These are phyloP conservation scores for Panulirus ornatus DNA, from an alignment of 1,140 invertebrate genomes.

Conservation along the genomic window DNA sequence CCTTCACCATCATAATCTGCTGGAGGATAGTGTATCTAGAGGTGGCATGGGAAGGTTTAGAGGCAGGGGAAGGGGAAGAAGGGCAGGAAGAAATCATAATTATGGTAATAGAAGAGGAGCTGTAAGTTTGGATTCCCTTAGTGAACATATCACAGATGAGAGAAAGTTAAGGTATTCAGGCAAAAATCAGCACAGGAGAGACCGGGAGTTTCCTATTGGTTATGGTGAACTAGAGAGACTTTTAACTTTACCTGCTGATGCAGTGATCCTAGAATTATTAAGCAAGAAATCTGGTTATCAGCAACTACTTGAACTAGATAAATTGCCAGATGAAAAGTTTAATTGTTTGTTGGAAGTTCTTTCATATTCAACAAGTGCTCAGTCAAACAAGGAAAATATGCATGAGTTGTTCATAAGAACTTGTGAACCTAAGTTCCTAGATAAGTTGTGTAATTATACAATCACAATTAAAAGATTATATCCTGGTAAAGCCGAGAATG, in stretches of 20 bases:
- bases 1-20: too few species aligned
- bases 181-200: neutral
- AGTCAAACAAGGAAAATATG: slow-evolving; percentile 43
- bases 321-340: neutral
- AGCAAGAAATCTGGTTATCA: slow-evolving; percentile 33
- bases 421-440: slow-evolving; percentile 28
- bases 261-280: slow-evolving; percentile 40
- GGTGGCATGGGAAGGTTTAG: slow-evolving; percentile 6
- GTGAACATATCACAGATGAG: neutral
- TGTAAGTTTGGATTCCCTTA: slow-evolving; percentile 25
- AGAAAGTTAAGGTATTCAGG: neutral
- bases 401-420: slow-evolving; percentile 42
- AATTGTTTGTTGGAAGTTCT: slow-evolving; percentile 51
- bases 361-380: slow-evolving; percentile 9
- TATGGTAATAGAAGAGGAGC: neutral
- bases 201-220: slow-evolving; percentile 43
- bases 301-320: slow-evolving; percentile 12
- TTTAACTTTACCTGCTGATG: slow-evolving; percentile 4
- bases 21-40: too few species aligned
- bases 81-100: neutral
- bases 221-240: slow-evolving; percentile 37
- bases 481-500: neutral
- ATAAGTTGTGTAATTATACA: slow-evolving; percentile 9
- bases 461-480: slow-evolving; percentile 37
- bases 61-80: neutral